Base-by-base conservation (phyloP, 2,888 invertebrate genomes). In the Drosophila birchii region DNA sequence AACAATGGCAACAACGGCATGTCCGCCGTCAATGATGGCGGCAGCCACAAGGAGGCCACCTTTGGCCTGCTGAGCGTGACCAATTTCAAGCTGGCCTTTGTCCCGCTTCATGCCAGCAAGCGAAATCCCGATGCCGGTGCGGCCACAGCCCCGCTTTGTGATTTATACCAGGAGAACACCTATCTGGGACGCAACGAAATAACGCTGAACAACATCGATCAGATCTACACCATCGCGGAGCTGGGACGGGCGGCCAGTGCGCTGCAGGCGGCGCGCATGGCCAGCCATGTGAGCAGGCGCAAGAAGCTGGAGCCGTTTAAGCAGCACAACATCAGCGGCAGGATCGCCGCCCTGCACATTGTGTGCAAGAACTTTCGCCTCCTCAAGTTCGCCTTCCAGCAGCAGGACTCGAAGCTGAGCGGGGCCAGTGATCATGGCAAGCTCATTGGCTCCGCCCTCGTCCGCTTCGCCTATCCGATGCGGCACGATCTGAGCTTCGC, bases 31-130 rank as follows among this genome's bases (percentile, higher is more conserved):
- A 20, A 8, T 16, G 96, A 97, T 83, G 53, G 41, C 36, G 47
- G 34, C n/a, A 23, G 36, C 9, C 76, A 84, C 55, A 94, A 95
- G 73, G 96, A 96, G 90, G 97, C 97, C 61, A 95, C 95, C 70
- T 95, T 96, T 72, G 99, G 98, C 1, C 94, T 96, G 34, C 93
- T 99, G 69, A 96, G 96, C 90, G 95, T 98, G 73, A 98, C 98
- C 69, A 98, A 98, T 93, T 98, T 98, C 92, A 97, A 97, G 93
- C 93, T 99, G 36, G 96, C 97, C 34, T 98, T 98, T 93, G 95
- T 97, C 62, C 96, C 97, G 1, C 61, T 89, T 18, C 86, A 88
- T 32, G 76, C 76, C 12, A 47, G 29, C 47, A 69, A 57, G 5
- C 76, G 80, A 0, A n/a, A 51, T 23, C 26, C 66, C 0, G 34